Base-by-base conservation (phyloP, 2,797 vertebrate species). In the Moxostoma hubbsi region DNA sequence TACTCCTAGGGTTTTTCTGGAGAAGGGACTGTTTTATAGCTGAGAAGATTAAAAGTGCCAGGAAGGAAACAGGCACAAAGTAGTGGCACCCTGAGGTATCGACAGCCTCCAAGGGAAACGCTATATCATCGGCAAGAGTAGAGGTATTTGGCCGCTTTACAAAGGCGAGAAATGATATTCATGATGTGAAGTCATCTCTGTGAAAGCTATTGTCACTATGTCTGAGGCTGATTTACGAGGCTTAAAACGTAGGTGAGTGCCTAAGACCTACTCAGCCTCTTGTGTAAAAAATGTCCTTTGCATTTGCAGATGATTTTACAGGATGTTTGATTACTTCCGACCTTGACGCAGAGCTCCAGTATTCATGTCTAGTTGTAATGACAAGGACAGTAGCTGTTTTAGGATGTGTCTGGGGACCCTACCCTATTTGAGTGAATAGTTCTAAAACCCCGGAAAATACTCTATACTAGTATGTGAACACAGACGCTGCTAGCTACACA, bases 131-230 rank as follows among this genome's bases (percentile, higher is more conserved):
- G 85, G 84, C 83, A 86, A 84, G 86, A 86, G 89, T 85, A 84
- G 82, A 89, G 85, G 89, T 83, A 83, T 92, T 93, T 93, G 91
- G 90, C 92, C 61, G 77, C 10, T 65, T 85, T 86, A 92, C 90
- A 93, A 91, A 90, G 89, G 87, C 88, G 67, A 90, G 84, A 92
- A 89, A 90, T 92, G 91, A 89, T 90, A 90, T 87, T 89, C 88
- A 89, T 86, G 88, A 91, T 87, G 86, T 91, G 89, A 91, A 90
- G 89, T 91, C 90, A 90, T 90, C 87, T 88, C 71, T 53, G 86
- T 89, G 86, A 90, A 90, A 91, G 90, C 87, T 72, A 85, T 88
- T 88, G 88, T 90, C 89, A 78, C 78, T 84, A 75, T 51, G 24
- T 45, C 47, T 36, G 67, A n/a, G 5, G 53, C 61, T 83, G 76